Evolutionary conservation across 2,113 vertebrate species (phyloP), one percentile per base, ranked within the genome.

Genomic region (Nibea coibor): DNA sequence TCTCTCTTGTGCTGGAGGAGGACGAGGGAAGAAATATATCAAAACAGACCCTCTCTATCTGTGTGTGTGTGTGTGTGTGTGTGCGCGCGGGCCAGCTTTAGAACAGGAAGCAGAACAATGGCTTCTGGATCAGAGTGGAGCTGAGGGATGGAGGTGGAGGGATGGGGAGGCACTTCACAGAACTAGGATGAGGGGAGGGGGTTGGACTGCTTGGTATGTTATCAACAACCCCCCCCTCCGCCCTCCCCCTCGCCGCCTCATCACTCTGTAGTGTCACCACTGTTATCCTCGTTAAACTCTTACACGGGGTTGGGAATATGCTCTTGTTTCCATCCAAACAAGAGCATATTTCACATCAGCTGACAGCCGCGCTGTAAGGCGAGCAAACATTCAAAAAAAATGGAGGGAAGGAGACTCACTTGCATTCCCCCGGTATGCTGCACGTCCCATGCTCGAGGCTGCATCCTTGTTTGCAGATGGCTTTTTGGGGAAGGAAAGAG

Each of bases 381-480:
- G 26, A 39, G 73, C 69, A 63, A 51, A 78, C 35, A 39, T 39
- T 9, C 1, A 3, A 0, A 12, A 50, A 39, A 14, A 39, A 26
- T 7, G 0, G n/a, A 28, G 31, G 10, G 35, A 14, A 19, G 39
- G 22, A 0, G 61, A 94, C 97, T 97, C 94, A 99, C 98, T 89
- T 96, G 97, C 98, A 99, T 71, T 97, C 96, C 74, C 97, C 97
- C 0, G 97, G 97, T 69, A 80, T 74, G 0, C 66, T 76, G 75
- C 98, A 99, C 3, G 84, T 92, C 42, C 97, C 97, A 2, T 97
- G 97, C 72, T 94, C 87, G 71, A 95, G 90, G 89, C 96, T 97
- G 89, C 98, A 99, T 75, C 98, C 98, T 87, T 96, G 97, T 83
- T 96, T 98, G 89, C 98, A 99, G 90, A 99, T 95, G 20, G 97